Percentiles rank a stretch among this genome's conserved stretches.
Conservation (phyloP, 2,888 invertebrate genomes). For the Neoascia interrupta region DNA sequence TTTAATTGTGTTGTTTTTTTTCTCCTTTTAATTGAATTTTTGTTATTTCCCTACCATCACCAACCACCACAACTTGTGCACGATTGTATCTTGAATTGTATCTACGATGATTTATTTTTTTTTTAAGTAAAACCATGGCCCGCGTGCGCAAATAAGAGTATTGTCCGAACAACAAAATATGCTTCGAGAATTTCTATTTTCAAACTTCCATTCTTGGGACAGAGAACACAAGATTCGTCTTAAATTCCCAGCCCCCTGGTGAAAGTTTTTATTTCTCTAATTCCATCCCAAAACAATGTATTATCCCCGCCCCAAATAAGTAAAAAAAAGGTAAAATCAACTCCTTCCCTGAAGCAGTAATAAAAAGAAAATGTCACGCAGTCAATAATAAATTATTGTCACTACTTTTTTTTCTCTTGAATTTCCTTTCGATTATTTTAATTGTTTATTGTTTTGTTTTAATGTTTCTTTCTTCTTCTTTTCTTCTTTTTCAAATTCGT, state of each 20-base stretch:
- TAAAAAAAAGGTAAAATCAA: conserved; percentile 24
- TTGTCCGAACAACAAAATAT: conserved; percentile 71
- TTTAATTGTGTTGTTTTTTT: conserved; percentile 28
- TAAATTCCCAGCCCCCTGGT: conserved; percentile 13
- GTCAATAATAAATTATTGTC: conserved; percentile 22
- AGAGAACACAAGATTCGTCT: conserved; percentile 32
- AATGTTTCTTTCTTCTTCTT: conserved; percentile 68
- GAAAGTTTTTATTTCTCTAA: conserved; percentile 1
- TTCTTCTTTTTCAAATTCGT: conserved; percentile 65
- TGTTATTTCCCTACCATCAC: conserved; percentile 3
- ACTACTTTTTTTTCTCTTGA: conserved; percentile 57
- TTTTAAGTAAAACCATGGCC: conserved; percentile 42
- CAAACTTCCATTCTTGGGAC: conserved; percentile 46
- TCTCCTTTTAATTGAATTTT: conserved; percentile 2
- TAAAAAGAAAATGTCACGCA: conserved; percentile 20
- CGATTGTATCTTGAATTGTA: conserved; percentile 58
- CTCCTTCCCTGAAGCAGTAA: conserved; percentile 39
- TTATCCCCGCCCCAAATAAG: conserved; percentile 3
- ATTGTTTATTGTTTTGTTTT: conserved; percentile 68
- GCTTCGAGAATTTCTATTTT: conserved; percentile 78
- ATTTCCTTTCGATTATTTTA: conserved; percentile 63
- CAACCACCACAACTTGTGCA: conserved; percentile 50
- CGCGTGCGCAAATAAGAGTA: conserved; percentile 32
- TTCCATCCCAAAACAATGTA: conserved; percentile 9
- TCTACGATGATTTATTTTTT: background rate